Evolutionary conservation across 1,140 invertebrate species (phyloP).

Genomic region (Lasaia peninsularis): DNA sequence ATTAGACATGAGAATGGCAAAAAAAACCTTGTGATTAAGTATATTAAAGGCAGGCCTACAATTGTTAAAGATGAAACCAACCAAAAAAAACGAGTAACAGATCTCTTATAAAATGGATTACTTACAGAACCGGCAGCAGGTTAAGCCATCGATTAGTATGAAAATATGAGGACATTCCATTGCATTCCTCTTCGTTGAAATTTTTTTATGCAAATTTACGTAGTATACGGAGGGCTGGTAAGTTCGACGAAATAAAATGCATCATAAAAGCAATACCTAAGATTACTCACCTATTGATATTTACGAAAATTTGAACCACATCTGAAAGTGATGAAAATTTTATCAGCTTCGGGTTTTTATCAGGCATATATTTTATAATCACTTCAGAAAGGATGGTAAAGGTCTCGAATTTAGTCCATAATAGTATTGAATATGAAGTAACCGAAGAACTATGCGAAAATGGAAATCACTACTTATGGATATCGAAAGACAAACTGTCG

Average conservation of each 20-base stretch:
- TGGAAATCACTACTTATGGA: conserved; percentile 36
- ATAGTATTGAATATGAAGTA: conserved; percentile 20
- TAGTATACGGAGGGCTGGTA: conserved; percentile 21
- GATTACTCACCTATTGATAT: conserved; percentile 21
- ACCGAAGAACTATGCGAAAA: neutral
- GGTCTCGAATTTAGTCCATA: conserved; percentile 27
- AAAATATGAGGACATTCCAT: conserved; percentile 21
- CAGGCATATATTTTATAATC: conserved; percentile 24
- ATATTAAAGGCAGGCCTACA: conserved; percentile 14
- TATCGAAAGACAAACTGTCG: conserved; percentile 26
- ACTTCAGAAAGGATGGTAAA: conserved; percentile 20
- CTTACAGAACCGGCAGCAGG: too few relatives aligned
- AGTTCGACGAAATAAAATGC: conserved; percentile 31
- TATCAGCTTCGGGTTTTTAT: conserved; percentile 21
- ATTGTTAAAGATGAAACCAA: too few relatives aligned
- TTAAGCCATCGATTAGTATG: conserved; percentile 17
- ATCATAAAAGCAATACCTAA: conserved; percentile 22
- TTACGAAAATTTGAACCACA: conserved; percentile 29
- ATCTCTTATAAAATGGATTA: too few relatives aligned
- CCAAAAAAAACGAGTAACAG: too few relatives aligned
- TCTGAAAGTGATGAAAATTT: conserved; percentile 20
- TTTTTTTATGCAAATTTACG: conserved; percentile 29
- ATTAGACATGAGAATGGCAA: conserved; percentile 18
- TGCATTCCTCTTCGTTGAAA: conserved; percentile 18
- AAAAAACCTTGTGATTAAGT: conserved; percentile 18